phyloP scores from a whole-genome alignment of 2,113 vertebrate genomes.

The Sylvicapra grimmia region DNA sequence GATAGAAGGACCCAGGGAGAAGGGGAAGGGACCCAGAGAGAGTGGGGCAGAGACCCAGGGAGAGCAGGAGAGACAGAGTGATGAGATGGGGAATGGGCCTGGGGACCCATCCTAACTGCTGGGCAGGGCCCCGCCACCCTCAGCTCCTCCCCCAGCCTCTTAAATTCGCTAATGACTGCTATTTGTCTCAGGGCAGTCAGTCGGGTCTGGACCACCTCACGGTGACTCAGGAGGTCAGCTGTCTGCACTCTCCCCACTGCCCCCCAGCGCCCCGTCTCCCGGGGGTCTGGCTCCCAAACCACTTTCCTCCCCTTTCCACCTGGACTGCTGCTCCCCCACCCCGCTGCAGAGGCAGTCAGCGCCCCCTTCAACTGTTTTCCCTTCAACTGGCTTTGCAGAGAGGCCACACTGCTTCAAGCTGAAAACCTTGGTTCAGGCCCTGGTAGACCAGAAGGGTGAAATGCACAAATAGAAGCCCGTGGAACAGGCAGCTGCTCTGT shows the following conservation, averaged over 20 bases:
- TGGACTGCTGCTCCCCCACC: background rate
- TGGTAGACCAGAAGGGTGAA: background rate
- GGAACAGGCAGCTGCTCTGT: background rate
- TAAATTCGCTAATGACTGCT: constrained; percentile 47
- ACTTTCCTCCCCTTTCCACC: background rate
- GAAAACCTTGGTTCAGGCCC: background rate
- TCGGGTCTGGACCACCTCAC: background rate
- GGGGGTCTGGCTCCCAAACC: background rate
- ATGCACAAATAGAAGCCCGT: background rate
- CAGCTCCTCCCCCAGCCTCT: constrained; percentile 53
- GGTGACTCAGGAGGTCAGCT: constrained; percentile 18
- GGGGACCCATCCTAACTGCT: background rate
- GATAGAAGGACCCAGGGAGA: background rate
- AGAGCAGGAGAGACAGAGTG: background rate
- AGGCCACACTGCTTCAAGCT: too few relatives aligned
- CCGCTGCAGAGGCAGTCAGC: background rate
- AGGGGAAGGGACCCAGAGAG: background rate
- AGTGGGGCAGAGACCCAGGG: background rate
- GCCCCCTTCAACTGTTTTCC: background rate
- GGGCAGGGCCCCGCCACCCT: background rate
- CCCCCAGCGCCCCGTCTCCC: background rate
- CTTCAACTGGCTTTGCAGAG: background rate
- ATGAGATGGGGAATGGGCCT: background rate
- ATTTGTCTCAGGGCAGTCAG: background rate
- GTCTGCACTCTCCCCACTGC: background rate